phyloP scores from a whole-genome alignment of 2,888 invertebrate species.

The Cryptocephalus primarius region DNA sequence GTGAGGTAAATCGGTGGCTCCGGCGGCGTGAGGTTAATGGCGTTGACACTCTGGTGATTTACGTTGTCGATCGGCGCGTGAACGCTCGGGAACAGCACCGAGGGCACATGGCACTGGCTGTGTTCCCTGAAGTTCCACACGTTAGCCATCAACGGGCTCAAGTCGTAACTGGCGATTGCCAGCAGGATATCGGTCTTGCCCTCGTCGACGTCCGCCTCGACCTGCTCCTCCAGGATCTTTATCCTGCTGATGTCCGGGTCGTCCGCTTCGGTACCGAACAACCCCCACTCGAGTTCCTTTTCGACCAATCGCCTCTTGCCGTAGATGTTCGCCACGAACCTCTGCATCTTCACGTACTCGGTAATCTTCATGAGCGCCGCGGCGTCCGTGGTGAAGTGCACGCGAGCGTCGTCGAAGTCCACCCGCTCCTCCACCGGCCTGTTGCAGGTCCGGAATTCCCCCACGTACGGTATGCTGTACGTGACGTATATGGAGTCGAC shows the following conservation, averaged over 20 bases:
- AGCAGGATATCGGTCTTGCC: conserved; percentile 7
- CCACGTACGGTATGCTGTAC: conserved; percentile 15
- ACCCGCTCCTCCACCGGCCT: conserved; percentile 13
- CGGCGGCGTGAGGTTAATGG: conserved; percentile 1
- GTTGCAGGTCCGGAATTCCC: conserved; percentile 10
- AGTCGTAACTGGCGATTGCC: conserved; percentile 17
- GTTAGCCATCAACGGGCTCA: conserved; percentile 19
- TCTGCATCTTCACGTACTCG: conserved; percentile 16
- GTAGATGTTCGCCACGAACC: conserved; percentile 16
- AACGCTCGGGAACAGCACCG: conserved; percentile 10
- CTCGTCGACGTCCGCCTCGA: background rate
- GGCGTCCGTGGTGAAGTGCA: conserved; percentile 14
- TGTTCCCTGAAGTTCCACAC: conserved; percentile 45
- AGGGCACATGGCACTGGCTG: conserved; percentile 61
- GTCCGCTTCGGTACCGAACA: conserved; percentile 9
- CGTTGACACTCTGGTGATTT: background rate
- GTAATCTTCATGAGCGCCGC: conserved; percentile 17
- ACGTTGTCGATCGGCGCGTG: background rate
- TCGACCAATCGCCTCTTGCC: conserved; percentile 1
- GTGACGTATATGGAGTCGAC: conserved; percentile 6
- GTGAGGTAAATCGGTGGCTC: conserved; percentile 2
- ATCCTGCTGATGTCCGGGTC: conserved; percentile 6
- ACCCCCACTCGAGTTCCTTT: background rate
- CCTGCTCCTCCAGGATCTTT: background rate
- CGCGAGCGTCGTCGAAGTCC: conserved; percentile 17